These are phyloP conservation scores for Enteromius treurensis DNA, from an alignment of 2,797 vertebrate species.

Conservation along the genomic window DNA sequence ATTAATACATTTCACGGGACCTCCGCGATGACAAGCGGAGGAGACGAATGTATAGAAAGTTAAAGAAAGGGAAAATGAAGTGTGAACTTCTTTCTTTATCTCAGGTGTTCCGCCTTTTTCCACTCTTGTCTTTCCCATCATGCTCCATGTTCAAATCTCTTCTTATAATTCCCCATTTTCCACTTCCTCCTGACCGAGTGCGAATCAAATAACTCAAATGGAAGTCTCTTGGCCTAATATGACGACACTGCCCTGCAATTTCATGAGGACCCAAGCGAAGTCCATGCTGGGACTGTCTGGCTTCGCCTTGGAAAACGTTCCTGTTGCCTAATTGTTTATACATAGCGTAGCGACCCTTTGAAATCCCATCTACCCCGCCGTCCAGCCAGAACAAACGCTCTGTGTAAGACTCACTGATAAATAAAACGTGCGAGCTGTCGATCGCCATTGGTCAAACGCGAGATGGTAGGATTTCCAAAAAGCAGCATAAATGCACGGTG, in stretches of 20 bases:
- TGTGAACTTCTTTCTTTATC: slow-evolving; percentile 64
- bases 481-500: slow-evolving; percentile 55
- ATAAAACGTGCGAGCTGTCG: slow-evolving; percentile 73
- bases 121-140: slow-evolving; percentile 59
- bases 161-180: slow-evolving; percentile 72
- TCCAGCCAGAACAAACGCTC: slow-evolving; percentile 66
- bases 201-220: slow-evolving; percentile 63
- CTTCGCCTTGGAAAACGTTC: slow-evolving; percentile 66
- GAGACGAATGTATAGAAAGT: slow-evolving; percentile 47
- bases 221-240: slow-evolving; percentile 66
- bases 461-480: slow-evolving; percentile 27
- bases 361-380: slow-evolving; percentile 71
- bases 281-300: slow-evolving; percentile 65
- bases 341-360: slow-evolving; percentile 66
- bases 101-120: slow-evolving; percentile 51
- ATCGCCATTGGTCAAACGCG: slow-evolving; percentile 60
- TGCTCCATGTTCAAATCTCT: slow-evolving; percentile 60
- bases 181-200: slow-evolving; percentile 63
- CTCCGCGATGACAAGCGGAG: slow-evolving; percentile 63
- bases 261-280: slow-evolving; percentile 55
- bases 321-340: slow-evolving; percentile 69
- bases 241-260: slow-evolving; percentile 74
- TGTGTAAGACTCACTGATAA: slow-evolving; percentile 63
- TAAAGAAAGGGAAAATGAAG: slow-evolving; percentile 56
- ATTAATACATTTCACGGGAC: slow-evolving; percentile 76